These are phyloP conservation scores for Clarias pachynema DNA, from an alignment of 2,797 vertebrate genomes.

Conservation along the genomic window DNA sequence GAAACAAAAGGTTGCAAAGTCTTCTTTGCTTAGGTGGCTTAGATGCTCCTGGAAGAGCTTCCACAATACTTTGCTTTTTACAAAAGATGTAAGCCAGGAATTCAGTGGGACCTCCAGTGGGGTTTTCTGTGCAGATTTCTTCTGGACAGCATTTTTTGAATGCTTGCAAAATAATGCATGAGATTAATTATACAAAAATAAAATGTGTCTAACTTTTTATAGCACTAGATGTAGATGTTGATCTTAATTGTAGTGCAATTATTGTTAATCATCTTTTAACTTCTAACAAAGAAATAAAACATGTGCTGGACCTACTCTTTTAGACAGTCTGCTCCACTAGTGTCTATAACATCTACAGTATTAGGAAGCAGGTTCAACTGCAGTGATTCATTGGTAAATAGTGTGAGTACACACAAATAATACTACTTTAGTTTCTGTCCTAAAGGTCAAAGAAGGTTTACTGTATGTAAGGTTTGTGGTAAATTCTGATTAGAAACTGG, in stretches of 20 bases:
- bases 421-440: neutral
- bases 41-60: neutral
- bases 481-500: no score
- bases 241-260: no score
- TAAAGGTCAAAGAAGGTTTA: neutral
- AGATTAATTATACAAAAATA: neutral
- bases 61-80: neutral
- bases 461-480: no score
- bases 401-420: no score
- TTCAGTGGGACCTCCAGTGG: neutral
- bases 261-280: neutral
- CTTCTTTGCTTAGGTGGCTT: no score
- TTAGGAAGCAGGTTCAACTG: no score
- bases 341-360: no score
- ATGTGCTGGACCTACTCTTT: no score
- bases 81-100: neutral
- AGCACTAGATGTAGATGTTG: neutral
- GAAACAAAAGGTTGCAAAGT: no score
- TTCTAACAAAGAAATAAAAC: no score
- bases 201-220: neutral
- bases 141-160: neutral
- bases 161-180: neutral
- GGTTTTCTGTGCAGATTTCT: neutral
- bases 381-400: no score
- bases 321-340: no score